phyloP scores from a whole-genome alignment of 2,113 vertebrate species.

The Catharus bicknelli region DNA sequence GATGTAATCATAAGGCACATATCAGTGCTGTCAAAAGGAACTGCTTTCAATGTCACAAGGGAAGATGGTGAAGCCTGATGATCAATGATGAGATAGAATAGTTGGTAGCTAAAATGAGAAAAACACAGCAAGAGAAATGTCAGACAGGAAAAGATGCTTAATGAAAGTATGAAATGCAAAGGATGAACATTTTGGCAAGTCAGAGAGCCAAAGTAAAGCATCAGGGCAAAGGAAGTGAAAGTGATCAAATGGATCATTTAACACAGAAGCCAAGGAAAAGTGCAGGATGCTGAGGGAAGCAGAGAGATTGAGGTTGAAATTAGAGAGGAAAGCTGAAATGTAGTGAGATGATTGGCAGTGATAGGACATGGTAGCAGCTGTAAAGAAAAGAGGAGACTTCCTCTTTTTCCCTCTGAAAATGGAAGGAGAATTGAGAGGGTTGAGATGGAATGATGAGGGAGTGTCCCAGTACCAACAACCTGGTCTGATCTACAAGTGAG shows the following conservation, averaged over 20 bases:
- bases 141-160: not conserved
- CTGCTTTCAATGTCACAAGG: not conserved
- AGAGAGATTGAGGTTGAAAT: not conserved
- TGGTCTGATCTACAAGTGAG: not conserved
- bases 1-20: not conserved
- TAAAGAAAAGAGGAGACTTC: not conserved
- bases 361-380: not conserved
- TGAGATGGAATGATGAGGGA: not conserved
- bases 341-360: not conserved
- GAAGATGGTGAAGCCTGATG: not conserved
- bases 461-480: not conserved
- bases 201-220: not conserved
- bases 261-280: not conserved
- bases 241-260: not conserved
- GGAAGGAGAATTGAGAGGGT: not conserved
- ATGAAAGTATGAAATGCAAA: not conserved
- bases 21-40: not conserved
- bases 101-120: not conserved
- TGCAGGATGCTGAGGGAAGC: not conserved
- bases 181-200: not conserved
- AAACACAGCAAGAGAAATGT: not conserved
- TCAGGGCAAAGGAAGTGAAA: not conserved
- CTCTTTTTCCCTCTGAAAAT: not conserved
- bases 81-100: not conserved
- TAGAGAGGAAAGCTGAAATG: not conserved